Evolutionary conservation across 2,113 vertebrate genomes (phyloP).

Genomic region (Scytalopus superciliaris): DNA sequence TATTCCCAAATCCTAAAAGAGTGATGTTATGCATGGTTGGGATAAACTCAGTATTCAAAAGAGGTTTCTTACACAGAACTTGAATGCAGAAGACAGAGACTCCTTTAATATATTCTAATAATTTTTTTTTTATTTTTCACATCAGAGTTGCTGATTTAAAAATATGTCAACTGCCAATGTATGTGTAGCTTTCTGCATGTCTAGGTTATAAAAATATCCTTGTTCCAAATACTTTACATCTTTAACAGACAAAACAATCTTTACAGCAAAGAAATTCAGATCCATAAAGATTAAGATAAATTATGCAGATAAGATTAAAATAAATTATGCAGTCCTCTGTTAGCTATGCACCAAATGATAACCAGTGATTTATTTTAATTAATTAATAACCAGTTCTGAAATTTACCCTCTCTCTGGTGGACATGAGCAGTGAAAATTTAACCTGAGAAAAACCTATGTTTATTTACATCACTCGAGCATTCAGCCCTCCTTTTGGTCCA

Average conservation of each 20-base stretch:
- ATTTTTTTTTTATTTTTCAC: background rate
- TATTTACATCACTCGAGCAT: background rate
- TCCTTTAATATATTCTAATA: background rate
- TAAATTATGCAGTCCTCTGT: background rate
- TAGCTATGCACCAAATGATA: background rate
- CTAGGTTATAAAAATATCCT: background rate
- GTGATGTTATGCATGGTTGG: background rate
- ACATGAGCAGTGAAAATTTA: background rate
- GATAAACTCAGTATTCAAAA: background rate
- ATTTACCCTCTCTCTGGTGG: background rate
- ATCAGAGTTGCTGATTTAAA: background rate
- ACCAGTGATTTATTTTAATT: background rate
- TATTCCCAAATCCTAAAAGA: background rate
- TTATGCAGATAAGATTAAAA: background rate
- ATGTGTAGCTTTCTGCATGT: background rate
- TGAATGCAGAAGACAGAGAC: background rate
- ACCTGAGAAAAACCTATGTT: background rate
- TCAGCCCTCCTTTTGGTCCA: background rate
- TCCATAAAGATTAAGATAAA: background rate
- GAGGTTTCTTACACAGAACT: background rate
- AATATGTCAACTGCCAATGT: background rate
- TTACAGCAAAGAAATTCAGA: background rate
- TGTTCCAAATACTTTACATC: background rate
- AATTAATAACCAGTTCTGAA: background rate
- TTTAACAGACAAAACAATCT: background rate